These are phyloP conservation scores for Gambusia yucatana DNA, from an alignment of 2,797 vertebrate species.

Conservation along the genomic window DNA sequence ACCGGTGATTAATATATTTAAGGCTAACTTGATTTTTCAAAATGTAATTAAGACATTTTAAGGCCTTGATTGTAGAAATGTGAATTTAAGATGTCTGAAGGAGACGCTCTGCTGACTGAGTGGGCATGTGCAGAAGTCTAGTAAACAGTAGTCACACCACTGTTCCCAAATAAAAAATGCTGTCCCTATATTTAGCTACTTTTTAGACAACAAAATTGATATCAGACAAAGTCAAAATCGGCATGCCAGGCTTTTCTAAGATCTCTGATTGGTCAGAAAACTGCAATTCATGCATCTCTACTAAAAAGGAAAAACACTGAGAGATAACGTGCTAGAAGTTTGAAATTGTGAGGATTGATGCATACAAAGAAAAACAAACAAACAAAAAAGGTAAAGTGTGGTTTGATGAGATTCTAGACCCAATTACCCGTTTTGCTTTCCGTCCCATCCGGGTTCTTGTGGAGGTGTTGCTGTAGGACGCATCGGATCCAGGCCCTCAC, in stretches of 20 bases:
- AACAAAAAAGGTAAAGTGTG: background rate
- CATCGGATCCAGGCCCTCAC: slow-evolving; percentile 94
- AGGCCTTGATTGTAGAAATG: too few relatives aligned
- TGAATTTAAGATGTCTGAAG: too few relatives aligned
- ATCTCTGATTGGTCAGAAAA: background rate
- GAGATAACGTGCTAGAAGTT: too few relatives aligned
- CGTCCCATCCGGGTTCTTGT: slow-evolving; percentile 81
- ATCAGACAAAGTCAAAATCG: background rate
- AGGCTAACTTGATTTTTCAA: too few relatives aligned
- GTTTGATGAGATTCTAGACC: background rate
- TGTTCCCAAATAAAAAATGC: background rate
- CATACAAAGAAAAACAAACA: background rate
- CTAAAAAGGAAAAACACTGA: background rate
- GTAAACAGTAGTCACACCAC: background rate
- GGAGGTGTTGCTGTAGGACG: slow-evolving; percentile 91
- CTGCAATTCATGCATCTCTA: background rate
- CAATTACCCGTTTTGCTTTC: slow-evolving; percentile 74
- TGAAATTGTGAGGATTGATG: background rate
- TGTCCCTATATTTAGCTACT: background rate
- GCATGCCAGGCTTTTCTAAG: background rate
- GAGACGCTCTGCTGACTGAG: too few relatives aligned
- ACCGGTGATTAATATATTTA: too few relatives aligned
- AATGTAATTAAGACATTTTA: too few relatives aligned
- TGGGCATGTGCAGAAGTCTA: too few relatives aligned
- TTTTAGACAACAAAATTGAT: background rate